These are phyloP conservation scores for Anguilla megastoma DNA, from an alignment of 2,797 vertebrate species.

Conservation along the genomic window DNA sequence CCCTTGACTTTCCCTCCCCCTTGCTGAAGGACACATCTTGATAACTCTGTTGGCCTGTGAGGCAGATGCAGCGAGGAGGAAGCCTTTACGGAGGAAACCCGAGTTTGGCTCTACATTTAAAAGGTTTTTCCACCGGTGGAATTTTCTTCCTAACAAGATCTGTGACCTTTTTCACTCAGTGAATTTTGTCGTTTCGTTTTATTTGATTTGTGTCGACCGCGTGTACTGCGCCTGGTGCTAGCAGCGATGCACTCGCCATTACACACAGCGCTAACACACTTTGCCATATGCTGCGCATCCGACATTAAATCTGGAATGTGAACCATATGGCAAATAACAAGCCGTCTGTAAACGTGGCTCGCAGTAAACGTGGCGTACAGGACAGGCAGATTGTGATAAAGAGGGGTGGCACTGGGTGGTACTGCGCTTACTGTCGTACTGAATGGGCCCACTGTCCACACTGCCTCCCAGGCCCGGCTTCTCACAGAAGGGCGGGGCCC, in stretches of 20 bases:
- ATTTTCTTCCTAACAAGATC: background rate
- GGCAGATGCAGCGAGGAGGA: background rate
- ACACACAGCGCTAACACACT: background rate
- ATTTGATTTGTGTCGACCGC: background rate
- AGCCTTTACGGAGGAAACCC: background rate
- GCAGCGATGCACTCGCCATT: background rate
- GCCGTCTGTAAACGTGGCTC: background rate
- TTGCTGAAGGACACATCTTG: background rate
- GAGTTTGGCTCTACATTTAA: background rate
- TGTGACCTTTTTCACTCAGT: background rate
- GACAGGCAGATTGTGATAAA: background rate
- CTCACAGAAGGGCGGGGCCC: conserved; percentile 88
- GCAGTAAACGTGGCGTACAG: background rate
- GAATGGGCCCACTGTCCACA: conserved; percentile 88
- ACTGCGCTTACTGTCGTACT: conserved; percentile 76
- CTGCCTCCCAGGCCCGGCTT: conserved; percentile 87
- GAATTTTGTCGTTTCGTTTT: background rate
- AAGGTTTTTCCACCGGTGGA: background rate
- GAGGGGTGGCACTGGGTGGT: background rate
- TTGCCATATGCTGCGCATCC: background rate
- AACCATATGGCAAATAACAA: background rate
- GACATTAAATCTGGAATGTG: background rate
- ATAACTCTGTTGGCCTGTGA: background rate
- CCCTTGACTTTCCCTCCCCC: background rate
- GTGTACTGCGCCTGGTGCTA: background rate